Evolutionary conservation across 1,140 invertebrate species (phyloP), one percentile per base, ranked within the genome.

Genomic region (Solen grandis): DNA sequence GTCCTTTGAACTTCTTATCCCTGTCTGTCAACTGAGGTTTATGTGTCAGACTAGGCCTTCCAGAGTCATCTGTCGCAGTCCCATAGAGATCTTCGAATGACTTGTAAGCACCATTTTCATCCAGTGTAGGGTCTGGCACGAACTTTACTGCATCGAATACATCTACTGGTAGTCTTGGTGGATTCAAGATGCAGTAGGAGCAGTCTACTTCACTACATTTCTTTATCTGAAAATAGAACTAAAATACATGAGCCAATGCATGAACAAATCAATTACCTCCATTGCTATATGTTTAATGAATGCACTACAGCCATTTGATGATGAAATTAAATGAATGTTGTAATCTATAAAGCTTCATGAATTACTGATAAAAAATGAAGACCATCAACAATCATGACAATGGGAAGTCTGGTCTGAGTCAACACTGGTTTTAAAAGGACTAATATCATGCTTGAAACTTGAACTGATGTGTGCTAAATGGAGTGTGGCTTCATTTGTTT

Each of bases 191-290:
- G 35, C 63, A 68, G 63, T 68, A 68, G 14, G 10, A n/a, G 25
- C 66, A 69, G 2, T 69, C 41, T 41, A n/a, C 33, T 3, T 14
- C 13, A 22, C 27, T 22, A 52, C 66, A 69, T 52, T 69, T 69
- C 66, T 69, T 69, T 46, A 69, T 69, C 66, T 69, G 66, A 52
- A 69, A 69, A 50, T 52, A 27, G 4, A 63, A 63, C 60, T 55
- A 55, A 55, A 63, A 29, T 63, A 36, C n/a, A 63, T 5, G 60
- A 31, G 60, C 10, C 33, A 13, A 63, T 63, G 27, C 33, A 29
- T 63, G 27, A 63, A 36, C 3, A 5, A 4, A 31, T 13, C 5
- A 63, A 4, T 8, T 63, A 13, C 5, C n/a, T 13, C 10, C 3
- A 13, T 36, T 13, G 4, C 27, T 63, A 63, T 13, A 8, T 5